Conservation (phyloP, 2,888 invertebrate species). For the Scaptomyza reducta region DNA sequence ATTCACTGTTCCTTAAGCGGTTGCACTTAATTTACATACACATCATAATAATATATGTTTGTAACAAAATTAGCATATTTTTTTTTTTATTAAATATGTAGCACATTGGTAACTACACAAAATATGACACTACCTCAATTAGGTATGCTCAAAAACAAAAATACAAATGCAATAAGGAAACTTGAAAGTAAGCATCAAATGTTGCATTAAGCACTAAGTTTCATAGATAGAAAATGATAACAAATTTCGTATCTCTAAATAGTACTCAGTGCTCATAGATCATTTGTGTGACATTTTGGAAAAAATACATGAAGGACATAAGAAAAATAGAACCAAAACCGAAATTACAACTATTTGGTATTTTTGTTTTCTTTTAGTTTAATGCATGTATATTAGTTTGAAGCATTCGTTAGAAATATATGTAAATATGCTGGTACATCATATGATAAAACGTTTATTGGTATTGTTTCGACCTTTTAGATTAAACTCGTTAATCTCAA, state of each 20-base stretch:
- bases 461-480: constrained; percentile 50
- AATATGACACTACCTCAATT: constrained; percentile 47
- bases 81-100: constrained; percentile 21
- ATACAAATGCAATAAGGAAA: constrained; percentile 19
- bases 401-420: constrained; percentile 70
- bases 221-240: background rate
- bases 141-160: constrained; percentile 26
- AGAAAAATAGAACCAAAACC: constrained; percentile 23
- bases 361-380: constrained; percentile 22
- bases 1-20: constrained; percentile 32
- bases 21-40: constrained; percentile 35
- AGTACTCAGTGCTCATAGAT: constrained; percentile 18
- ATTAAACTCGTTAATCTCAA: constrained; percentile 64
- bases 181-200: constrained; percentile 24
- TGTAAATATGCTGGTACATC: constrained; percentile 64
- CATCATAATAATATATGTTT: constrained; percentile 13
- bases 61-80: constrained; percentile 42
- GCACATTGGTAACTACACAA: constrained; percentile 37
- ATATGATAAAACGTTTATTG: constrained; percentile 64
- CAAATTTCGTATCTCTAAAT: background rate
- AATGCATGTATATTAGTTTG: constrained; percentile 65
- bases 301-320: background rate
- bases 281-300: constrained; percentile 33
- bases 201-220: constrained; percentile 34
- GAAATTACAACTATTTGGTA: constrained; percentile 47